Conservation (phyloP, 2,888 invertebrate species). For the Aromia moschata region DNA sequence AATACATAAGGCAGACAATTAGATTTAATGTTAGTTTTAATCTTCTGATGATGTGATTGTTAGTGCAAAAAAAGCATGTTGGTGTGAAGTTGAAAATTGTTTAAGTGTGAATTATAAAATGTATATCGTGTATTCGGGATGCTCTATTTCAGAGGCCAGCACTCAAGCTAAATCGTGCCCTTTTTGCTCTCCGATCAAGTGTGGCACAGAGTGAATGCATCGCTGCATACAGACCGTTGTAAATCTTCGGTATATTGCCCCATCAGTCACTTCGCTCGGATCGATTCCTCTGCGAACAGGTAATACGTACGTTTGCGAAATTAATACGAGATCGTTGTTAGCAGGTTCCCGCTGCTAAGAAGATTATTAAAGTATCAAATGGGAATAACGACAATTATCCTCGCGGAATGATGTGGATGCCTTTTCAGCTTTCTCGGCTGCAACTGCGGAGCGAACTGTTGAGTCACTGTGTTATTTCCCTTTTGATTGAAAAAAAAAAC, state of each 20-base stretch:
- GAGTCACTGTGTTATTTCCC: too few species aligned
- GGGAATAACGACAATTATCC: background rate
- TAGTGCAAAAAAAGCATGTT: too few species aligned
- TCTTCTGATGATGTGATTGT: too few species aligned
- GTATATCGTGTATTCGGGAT: too few species aligned
- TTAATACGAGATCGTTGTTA: conserved; percentile 18
- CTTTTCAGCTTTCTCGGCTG: too few species aligned
- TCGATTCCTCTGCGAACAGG: conserved; percentile 12
- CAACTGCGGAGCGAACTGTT: too few species aligned
- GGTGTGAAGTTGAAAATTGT: background rate
- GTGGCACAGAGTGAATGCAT: conserved; percentile 16
- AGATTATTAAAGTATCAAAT: conserved; percentile 3
- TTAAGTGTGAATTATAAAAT: too few species aligned
- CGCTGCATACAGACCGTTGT: conserved; percentile 10
- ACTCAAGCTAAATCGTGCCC: conserved; percentile 1
- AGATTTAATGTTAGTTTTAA: too few species aligned
- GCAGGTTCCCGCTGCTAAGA: conserved; percentile 2
- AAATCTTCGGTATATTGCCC: conserved; percentile 21
- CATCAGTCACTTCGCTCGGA: conserved; percentile 13
- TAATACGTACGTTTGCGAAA: conserved; percentile 7
- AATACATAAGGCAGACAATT: too few species aligned
- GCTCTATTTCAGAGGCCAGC: background rate
- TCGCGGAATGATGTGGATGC: background rate
- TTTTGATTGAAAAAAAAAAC: too few species aligned
- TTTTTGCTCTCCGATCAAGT: conserved; percentile 13